Conservation (phyloP, 2,888 invertebrate genomes). For the Polydrusus pterygomalis region DNA sequence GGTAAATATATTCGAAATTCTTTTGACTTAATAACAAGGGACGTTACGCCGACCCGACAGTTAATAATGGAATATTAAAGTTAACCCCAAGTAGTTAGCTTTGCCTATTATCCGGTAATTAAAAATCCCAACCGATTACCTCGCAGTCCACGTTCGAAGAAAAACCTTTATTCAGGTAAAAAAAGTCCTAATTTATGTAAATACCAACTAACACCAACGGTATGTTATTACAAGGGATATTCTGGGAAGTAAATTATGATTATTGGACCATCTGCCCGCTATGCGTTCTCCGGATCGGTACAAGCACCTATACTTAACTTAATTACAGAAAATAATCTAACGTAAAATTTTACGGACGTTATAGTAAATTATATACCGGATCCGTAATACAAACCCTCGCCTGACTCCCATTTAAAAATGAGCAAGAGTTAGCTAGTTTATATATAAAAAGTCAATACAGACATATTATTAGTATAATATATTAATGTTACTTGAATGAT, state of each 20-base stretch:
- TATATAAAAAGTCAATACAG: background rate
- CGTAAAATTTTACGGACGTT: constrained; percentile 15
- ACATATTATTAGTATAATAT: too few species aligned
- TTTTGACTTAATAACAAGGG: constrained; percentile 7
- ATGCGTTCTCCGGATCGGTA: constrained; percentile 9
- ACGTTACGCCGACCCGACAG: constrained; percentile 11
- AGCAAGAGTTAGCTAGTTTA: background rate
- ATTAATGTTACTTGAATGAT: too few species aligned
- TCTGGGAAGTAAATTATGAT: constrained; percentile 13
- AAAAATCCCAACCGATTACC: constrained; percentile 6
- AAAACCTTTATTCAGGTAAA: constrained; percentile 22
- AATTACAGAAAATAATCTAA: constrained; percentile 19
- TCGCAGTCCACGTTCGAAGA: background rate
- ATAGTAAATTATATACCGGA: constrained; percentile 13
- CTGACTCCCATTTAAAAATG: background rate
- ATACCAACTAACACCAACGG: constrained; percentile 18
- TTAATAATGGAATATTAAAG: constrained; percentile 16
- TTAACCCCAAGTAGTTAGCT: constrained; percentile 10
- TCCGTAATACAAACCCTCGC: background rate
- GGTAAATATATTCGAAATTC: background rate
- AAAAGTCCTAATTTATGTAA: constrained; percentile 25
- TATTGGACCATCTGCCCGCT: constrained; percentile 14
- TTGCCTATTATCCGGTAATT: constrained; percentile 6
- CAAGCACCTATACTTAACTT: constrained; percentile 6
- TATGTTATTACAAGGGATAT: constrained; percentile 23